Evolutionary conservation across 2,113 vertebrate genomes (phyloP).

Genomic region (Plectropomus leopardus): DNA sequence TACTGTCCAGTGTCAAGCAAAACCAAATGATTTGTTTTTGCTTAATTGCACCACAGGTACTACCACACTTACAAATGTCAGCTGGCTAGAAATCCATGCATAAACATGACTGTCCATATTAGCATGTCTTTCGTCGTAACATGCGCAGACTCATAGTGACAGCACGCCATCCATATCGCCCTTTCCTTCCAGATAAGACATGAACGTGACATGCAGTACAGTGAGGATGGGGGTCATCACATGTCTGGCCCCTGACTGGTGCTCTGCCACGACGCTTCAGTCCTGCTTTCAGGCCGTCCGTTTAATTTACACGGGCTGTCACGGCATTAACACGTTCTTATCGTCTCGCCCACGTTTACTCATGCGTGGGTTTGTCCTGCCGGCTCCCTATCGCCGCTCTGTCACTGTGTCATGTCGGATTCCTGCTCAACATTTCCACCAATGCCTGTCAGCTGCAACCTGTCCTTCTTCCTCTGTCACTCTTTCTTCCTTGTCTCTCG

Average conservation of each 20-base stretch:
- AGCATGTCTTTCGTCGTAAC: neutral
- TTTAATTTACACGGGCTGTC: constrained; percentile 47
- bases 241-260: neutral
- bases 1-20: neutral
- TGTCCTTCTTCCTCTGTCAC: constrained; percentile 50
- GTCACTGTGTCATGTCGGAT: constrained; percentile 60
- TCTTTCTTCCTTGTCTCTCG: constrained; percentile 32
- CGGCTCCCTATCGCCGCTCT: constrained; percentile 49
- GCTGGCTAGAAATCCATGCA: neutral
- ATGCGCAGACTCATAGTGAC: neutral
- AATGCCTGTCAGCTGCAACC: constrained; percentile 57
- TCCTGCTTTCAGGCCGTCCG: neutral
- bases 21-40: too few species aligned
- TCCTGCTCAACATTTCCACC: constrained; percentile 48
- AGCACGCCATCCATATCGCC: neutral
- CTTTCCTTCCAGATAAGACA: neutral
- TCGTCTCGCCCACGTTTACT: constrained; percentile 46
- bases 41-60: neutral
- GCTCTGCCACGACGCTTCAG: neutral
- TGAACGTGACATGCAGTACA: neutral
- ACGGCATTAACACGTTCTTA: constrained; percentile 41
- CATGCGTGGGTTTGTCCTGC: constrained; percentile 54
- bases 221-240: constrained; percentile 17
- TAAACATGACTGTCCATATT: neutral
- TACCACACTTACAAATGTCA: neutral